Base-by-base conservation (phyloP, 2,113 vertebrate species). In the Enhydra lutris region DNA sequence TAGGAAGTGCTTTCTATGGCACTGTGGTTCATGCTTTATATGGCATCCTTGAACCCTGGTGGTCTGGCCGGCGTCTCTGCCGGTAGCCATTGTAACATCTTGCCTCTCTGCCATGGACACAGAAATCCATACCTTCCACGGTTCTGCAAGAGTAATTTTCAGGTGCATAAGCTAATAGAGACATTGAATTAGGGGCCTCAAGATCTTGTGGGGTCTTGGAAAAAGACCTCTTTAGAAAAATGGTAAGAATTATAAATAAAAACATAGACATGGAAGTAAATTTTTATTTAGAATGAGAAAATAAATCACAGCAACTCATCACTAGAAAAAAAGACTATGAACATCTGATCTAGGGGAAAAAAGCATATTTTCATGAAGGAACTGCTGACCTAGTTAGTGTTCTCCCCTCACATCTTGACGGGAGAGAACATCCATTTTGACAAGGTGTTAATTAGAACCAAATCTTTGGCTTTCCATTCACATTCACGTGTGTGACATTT, bases 241-340 rank as follows among this genome's bases (percentile, higher is more conserved):
- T 12, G 78, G 20, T 36, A 34, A 67, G 65, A n/a, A 31, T 69
- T 20, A 34, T 34, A 78, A n/a, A 71, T 80, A 73, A 65, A 39
- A 94, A 42, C 8, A 7, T 34, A 47, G 52, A 39, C 10, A 36
- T 18, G 26, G 50, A 91, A 88, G 45, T 42, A 50, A 21, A 50
- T 47, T 91, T 92, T 83, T 74, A 88, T 73, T 84, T 94, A 88
- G 24, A 88, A 45, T 76, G 47, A 79, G 69, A 85, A 73, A 97
- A 85, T 79, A 95, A 93, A 73, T 47, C 23, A 87, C 31, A 86
- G 67, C 13, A 81, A 82, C 78, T 69, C 50, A 50, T 61, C 86
- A 39, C 74, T 57, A 47, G 73, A 63, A 89, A 57, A 94, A 94
- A 82, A 90, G 84, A 80, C 42, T 82, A 24, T 6, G 57, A 57